Conservation (phyloP, 2,888 invertebrate species). For the Amblyjoppa proteus region DNA sequence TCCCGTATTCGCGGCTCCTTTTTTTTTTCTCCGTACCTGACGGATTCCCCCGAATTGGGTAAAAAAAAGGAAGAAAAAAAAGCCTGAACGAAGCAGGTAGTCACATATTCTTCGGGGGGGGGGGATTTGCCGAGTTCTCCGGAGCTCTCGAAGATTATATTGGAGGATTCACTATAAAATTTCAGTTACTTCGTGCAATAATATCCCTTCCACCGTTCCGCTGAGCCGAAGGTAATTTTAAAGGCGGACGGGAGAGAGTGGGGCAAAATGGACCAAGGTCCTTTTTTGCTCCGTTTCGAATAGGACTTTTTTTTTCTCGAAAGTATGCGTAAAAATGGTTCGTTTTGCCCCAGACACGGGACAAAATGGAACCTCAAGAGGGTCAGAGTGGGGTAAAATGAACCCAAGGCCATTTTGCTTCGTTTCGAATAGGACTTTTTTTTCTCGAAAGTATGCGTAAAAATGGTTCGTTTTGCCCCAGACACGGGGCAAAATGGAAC, state of each 20-base stretch:
- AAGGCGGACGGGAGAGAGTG: conserved; percentile 25
- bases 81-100: conserved; percentile 79
- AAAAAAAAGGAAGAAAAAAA: conserved; percentile 75
- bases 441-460: too few species aligned
- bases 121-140: conserved; percentile 47
- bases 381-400: too few species aligned
- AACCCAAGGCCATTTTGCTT: too few species aligned
- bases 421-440: too few species aligned
- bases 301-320: too few species aligned
- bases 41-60: conserved; percentile 82
- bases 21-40: conserved; percentile 76
- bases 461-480: too few species aligned
- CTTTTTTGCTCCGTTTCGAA: too few species aligned
- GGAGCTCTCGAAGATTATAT: conserved; percentile 66
- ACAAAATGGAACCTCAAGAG: too few species aligned
- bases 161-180: conserved; percentile 81
- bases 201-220: conserved; percentile 53
- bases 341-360: too few species aligned
- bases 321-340: too few species aligned
- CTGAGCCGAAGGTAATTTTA: conserved; percentile 35
- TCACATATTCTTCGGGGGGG: conserved; percentile 66
- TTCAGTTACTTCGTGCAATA: conserved; percentile 76
- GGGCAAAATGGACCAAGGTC: too few species aligned
- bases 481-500: too few species aligned
- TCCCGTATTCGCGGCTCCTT: conserved; percentile 58